Evolutionary conservation across 1,140 invertebrate genomes (phyloP).

Genomic region (Cherax destructor): DNA sequence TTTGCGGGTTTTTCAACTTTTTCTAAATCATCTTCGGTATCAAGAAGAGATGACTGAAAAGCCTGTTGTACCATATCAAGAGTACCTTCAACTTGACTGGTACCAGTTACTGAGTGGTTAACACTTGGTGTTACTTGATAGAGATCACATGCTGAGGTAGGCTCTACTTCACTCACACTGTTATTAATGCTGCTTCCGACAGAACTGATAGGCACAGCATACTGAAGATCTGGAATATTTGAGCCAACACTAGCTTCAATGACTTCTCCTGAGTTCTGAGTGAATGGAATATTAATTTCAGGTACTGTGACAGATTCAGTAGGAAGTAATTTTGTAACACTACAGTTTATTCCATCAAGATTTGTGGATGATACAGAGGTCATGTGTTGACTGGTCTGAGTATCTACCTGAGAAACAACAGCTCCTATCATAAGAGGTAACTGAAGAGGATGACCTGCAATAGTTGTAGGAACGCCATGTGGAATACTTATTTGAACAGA

Average conservation of each 20-base stretch:
- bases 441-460: neutral
- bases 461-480: neutral
- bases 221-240: slow-evolving; percentile 1
- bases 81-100: neutral
- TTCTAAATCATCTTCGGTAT: neutral
- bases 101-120: neutral
- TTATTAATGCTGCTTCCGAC: neutral
- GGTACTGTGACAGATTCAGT: neutral
- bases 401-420: slow-evolving; percentile 16
- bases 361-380: neutral
- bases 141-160: neutral
- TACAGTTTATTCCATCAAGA: neutral
- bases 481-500: slow-evolving; percentile 38
- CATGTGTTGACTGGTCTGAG: neutral
- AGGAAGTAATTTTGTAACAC: neutral
- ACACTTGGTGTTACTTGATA: neutral
- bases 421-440: slow-evolving; percentile 13
- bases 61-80: slow-evolving; percentile 40
- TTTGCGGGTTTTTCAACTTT: slow-evolving; percentile 37
- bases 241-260: neutral
- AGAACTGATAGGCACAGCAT: neutral
- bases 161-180: neutral
- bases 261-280: neutral
- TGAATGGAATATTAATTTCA: neutral
- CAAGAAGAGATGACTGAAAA: slow-evolving; percentile 37